Percentiles rank a stretch among this genome's conserved stretches.
These are phyloP conservation scores for Alloscopus bannaensis DNA, from an alignment of 2,888 invertebrate species.

Conservation along the genomic window DNA sequence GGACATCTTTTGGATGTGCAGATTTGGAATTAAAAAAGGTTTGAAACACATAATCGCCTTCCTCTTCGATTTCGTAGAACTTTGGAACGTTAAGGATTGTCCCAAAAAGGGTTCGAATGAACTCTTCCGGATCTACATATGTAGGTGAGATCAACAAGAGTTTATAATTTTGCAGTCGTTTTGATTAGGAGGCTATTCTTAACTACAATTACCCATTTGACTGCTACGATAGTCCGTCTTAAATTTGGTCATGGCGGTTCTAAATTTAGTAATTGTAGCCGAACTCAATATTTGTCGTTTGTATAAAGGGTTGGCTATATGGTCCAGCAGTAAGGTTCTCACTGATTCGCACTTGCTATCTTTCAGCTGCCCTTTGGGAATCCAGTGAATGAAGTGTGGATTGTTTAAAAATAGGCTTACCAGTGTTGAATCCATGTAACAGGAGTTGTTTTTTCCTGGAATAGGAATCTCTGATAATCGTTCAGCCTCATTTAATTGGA, in stretches of 20 bases:
- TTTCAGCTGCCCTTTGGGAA: not conserved
- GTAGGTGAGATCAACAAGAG: not conserved
- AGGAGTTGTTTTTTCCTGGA: constrained; percentile 1
- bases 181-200: not conserved
- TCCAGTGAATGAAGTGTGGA: not conserved
- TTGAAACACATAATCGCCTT: not conserved
- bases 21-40: not conserved
- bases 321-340: not conserved
- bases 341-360: not conserved
- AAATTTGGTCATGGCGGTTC: not conserved
- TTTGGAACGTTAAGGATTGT: not conserved
- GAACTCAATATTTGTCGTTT: not conserved
- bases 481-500: not conserved
- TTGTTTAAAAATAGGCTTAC: not conserved
- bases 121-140: constrained; percentile 15
- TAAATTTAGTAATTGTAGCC: not conserved
- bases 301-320: not conserved
- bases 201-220: not conserved
- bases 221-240: not conserved
- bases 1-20: not conserved
- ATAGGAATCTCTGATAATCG: not conserved
- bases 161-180: not conserved
- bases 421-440: constrained; percentile 8
- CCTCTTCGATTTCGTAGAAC: not conserved
- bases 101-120: not conserved